Base-by-base conservation (phyloP, 2,888 invertebrate species). In the Ochropleura leucogaster region DNA sequence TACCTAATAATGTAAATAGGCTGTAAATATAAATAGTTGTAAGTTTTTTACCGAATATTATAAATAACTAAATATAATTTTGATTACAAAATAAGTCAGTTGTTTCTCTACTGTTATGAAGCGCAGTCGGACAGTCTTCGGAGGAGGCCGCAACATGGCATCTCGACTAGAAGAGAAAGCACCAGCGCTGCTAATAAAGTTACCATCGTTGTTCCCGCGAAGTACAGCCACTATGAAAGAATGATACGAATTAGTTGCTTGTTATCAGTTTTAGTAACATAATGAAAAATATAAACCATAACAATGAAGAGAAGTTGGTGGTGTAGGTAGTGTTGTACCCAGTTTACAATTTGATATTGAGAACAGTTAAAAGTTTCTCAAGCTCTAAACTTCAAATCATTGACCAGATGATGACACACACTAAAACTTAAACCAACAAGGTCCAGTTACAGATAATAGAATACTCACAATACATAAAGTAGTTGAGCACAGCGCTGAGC, bases 91-190 rank as follows among this genome's bases (percentile, higher is more conserved):
- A 81, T 78, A 74, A 69, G n/a, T 49, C 18, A 47, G 65, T 77
- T 46, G 68, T 81, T 84, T 81, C 65, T 75, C 79, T 85, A 46
- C 16, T 40, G 49, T 86, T 82, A 89, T 18, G 87, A 72, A 3
- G 93, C 93, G 70, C 92, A 93, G 79, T 96, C 94, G 2, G 97
- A 96, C 20, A 97, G 90, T 30, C 97, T 91, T 69, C 97, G 90
- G 9, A 97, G 90, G 20, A 97, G 88, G 42, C 97, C 96, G 85
- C 97, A 97, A 86, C 97, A 93, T 1, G 97, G 97, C 90, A 97
- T 97, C 92, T 97, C 97, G 70, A 97, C 96, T 51, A 97, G 90
- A 64, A 97, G 89, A 1, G 97, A 95, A 30, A 97, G 93, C 42
- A 96, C 68, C 30, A 97, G 89, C 5, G 97, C 93, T 4, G 90